A percentile compares a stretch with the other conserved stretches of the same genome.
Conservation (phyloP, 1,140 invertebrate genomes). For the Elysia chlorotica region DNA sequence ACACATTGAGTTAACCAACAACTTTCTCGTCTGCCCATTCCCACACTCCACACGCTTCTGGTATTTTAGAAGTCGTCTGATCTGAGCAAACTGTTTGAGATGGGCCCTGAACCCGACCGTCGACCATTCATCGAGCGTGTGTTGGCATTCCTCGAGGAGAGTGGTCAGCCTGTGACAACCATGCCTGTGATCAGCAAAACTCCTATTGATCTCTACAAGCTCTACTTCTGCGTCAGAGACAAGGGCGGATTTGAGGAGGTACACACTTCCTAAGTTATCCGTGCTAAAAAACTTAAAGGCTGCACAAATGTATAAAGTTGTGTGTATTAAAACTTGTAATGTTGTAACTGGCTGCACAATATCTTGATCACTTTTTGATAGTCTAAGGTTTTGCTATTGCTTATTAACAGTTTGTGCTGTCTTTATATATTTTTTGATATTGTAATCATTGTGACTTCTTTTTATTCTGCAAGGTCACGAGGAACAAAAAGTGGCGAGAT, state of each 20-base stretch:
- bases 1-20: no score
- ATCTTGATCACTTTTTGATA: no score
- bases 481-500: constrained; percentile 98
- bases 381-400: no score
- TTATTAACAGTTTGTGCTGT: no score
- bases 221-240: constrained; percentile 94
- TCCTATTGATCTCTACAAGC: constrained; percentile 93
- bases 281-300: no score
- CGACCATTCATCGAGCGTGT: constrained; percentile 90
- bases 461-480: constrained; percentile 79
- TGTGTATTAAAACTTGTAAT: no score
- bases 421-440: no score
- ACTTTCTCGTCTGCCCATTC: no score
- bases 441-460: not conserved
- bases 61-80: constrained; percentile 61
- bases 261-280: no score
- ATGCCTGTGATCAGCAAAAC: constrained; percentile 98
- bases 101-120: constrained; percentile 93
- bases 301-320: no score
- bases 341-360: no score
- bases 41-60: no score
- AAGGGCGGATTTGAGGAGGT: constrained; percentile 97
- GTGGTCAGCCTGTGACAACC: constrained; percentile 79
- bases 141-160: constrained; percentile 85
- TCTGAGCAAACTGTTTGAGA: constrained; percentile 90